phyloP scores from a whole-genome alignment of 2,113 vertebrate species.

The Corynorhinus townsendii region DNA sequence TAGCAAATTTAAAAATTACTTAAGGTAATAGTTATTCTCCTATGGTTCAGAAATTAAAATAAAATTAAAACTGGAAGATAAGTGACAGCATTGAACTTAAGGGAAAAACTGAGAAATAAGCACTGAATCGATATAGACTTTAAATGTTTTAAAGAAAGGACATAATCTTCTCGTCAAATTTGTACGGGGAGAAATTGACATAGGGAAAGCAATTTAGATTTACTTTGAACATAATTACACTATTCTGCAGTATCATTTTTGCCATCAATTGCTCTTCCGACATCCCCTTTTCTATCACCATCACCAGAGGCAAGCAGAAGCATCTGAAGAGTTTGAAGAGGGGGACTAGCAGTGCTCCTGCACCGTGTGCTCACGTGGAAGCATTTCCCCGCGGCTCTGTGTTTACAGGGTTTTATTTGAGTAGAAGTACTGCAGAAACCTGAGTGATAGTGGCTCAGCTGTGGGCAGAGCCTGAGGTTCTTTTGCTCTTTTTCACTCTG shows the following conservation, averaged over 20 bases:
- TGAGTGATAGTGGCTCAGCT: constrained; percentile 52
- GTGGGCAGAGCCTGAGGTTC: constrained; percentile 45
- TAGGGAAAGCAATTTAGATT: neutral
- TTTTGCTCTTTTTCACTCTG: constrained; percentile 50
- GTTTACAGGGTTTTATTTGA: constrained; percentile 69
- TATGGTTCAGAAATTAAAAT: neutral
- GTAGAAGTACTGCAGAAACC: constrained; percentile 68
- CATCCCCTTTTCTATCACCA: neutral
- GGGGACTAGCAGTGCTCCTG: neutral
- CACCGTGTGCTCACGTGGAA: neutral
- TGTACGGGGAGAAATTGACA: neutral
- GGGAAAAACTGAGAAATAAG: neutral
- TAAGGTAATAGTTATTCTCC: neutral
- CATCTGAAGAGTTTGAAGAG: neutral
- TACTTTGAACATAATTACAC: neutral
- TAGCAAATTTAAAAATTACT: neutral
- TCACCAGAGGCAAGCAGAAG: neutral
- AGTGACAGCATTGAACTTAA: neutral
- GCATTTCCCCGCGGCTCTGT: neutral
- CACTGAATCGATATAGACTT: neutral
- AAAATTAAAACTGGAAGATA: neutral
- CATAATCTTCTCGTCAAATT: neutral
- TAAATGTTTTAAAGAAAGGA: neutral
- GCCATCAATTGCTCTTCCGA: neutral
- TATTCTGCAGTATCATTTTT: neutral